Evolutionary conservation across 1,140 invertebrate species (phyloP), one percentile per base, ranked within the genome.

Genomic region (Dendroctonus ponderosae): DNA sequence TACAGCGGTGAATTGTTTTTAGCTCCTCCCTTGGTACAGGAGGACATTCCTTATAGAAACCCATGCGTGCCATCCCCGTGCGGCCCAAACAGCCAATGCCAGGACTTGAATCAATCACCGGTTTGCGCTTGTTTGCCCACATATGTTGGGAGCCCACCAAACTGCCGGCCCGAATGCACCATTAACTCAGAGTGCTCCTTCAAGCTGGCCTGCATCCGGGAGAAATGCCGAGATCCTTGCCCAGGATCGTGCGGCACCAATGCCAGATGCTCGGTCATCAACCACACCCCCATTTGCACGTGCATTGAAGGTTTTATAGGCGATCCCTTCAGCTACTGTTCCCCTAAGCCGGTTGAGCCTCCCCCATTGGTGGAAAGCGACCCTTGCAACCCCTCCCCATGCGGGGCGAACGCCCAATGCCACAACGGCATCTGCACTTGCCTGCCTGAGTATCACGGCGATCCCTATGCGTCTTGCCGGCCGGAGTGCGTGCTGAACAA

Each of bases 301-400:
- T 91, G 89, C 72, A 81, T 84, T 37, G 76, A 80, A 54, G 87
- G 85, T 37, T 91, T 85, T 71, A 86, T 83, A 4, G 89, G 90
- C 11, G 89, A 91, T 81, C 88, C 90, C 5, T 90, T 90, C 76
- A 83, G 82, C 49, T 84, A 83, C 68, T 91, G 89, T 74, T 84
- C 80, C 73, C 70, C 79, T 42, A 83, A 83, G 79, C 81, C 81
- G 61, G 72, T 26, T 14, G 26, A 41, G 61, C 51, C 71, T 49
- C 43, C 70, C 51, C 76, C 78, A 68, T 73, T 75, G 61, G 71
- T 72, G 63, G 74, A 72, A 7, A 59, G 75, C 44, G 82, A 88
- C 71, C 85, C 84, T 6, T 91, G 89, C 71, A 81, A 84, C 74
- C 88, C 87, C 61, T 86, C 85, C n/a, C 89, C 89, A 6, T 91